Base-by-base conservation (phyloP, 2,888 invertebrate genomes). In the Pelosia muscerda region DNA sequence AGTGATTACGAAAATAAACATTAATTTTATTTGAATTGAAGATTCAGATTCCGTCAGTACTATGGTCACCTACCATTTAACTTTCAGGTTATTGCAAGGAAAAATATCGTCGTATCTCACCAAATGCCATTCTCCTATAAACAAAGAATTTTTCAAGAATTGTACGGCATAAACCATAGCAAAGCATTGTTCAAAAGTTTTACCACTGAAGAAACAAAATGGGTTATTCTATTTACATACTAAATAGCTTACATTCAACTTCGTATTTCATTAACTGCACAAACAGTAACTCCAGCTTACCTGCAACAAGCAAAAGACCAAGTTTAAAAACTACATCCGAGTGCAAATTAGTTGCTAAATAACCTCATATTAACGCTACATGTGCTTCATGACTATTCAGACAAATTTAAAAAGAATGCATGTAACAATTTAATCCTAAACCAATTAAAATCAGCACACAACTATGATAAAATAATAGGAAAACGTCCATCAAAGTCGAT, bases 291-390 rank as follows among this genome's bases (percentile, higher is more conserved):
- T 71, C 53, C 73, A 11, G 69, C 82, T 82, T 85, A 85, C 85
- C 85, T 85, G 85, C 38, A 86, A 85, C 83, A 85, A 84, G 75
- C 15, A 66, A 55, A 78, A 72, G 65, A 74, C 49, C 73, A 77
- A 77, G 61, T 76, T 81, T 68, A 75, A 73, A 72, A 76, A 77
- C 60, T 72, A 55, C 13, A 58, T 54, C 9, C 42, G 57, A 66
- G 53, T 38, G 58, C 9, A 73, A 66, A 67, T 63, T 60, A 54
- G 60, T 68, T 63, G 31, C 31, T n/a, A 42, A 62, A 38, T 42
- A 23, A 49, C 25, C 53, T 54, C 28, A 57, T n/a, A 53, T 58
- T 57, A 66, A 69, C n/a, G n/a, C 9, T 49, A 49, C 49, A 49
- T 49, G 49, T 19, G 49, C n/a, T 49, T 49, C 49, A 49, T 49